Percentiles rank a stretch among this genome's conserved stretches.
Conservation (phyloP, 1,140 invertebrate species). For the Zaprionus inermis region DNA sequence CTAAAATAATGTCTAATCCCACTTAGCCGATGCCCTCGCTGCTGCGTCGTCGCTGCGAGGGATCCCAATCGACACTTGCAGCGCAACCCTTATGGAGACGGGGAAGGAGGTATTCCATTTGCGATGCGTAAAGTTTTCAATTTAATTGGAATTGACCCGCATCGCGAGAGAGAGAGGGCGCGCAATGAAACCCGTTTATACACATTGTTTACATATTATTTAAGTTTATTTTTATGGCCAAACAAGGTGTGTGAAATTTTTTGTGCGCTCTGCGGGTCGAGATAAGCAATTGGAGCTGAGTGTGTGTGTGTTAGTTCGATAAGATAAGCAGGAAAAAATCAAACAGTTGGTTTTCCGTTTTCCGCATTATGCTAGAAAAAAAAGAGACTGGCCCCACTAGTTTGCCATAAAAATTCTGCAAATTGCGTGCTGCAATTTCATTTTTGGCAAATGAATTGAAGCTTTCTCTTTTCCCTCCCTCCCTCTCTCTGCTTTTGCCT, state of each 20-base stretch:
- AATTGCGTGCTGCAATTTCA: constrained; percentile 34
- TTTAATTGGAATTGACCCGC: constrained; percentile 74
- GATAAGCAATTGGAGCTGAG: constrained; percentile 51
- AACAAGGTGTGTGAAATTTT: constrained; percentile 2
- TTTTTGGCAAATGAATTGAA: constrained; percentile 40
- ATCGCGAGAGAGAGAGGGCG: constrained; percentile 23
- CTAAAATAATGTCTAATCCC: constrained; percentile 30
- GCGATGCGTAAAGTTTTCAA: constrained; percentile 52
- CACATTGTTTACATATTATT: constrained; percentile 70
- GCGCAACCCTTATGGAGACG: constrained; percentile 10
- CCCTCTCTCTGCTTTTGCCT: background rate
- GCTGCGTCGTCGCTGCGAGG: background rate
- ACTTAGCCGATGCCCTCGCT: constrained; percentile 15
- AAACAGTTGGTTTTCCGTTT: constrained; percentile 52
- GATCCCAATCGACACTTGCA: constrained; percentile 11
- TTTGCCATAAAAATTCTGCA: constrained; percentile 31
- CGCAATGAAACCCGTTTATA: constrained; percentile 52
- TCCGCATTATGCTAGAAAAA: background rate
- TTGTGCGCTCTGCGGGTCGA: constrained; percentile 50
- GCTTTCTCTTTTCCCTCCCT: background rate
- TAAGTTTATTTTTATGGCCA: constrained; percentile 70
- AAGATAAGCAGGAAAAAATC: constrained; percentile 69
- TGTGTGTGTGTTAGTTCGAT: constrained; percentile 38
- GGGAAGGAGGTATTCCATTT: background rate
- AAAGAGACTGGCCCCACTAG: background rate